These are phyloP conservation scores for Meloidogyne exigua DNA, from an alignment of 1,140 invertebrate species.

Conservation along the genomic window DNA sequence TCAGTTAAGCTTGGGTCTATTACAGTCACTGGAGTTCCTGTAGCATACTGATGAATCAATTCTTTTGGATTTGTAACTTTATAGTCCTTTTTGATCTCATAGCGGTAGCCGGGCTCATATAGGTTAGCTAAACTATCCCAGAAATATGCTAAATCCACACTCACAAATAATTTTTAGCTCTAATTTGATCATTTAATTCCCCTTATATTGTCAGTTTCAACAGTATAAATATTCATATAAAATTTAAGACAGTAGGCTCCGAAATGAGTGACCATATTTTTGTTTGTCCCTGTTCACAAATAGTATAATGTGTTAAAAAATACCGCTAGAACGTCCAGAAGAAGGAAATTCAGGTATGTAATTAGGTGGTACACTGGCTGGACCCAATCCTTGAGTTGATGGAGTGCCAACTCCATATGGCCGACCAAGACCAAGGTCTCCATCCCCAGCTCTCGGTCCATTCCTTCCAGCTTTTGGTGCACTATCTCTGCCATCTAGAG, in stretches of 20 bases:
- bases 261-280: too few relatives aligned
- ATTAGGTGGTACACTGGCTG: constrained; percentile 38
- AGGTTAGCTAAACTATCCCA: constrained; percentile 42
- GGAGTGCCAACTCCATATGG: constrained; percentile 11
- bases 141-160: constrained; percentile 17
- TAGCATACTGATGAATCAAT: constrained; percentile 61
- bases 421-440: constrained; percentile 27
- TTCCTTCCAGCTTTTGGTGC: not conserved
- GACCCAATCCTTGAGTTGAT: constrained; percentile 29
- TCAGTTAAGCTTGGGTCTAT: constrained; percentile 47
- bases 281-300: not conserved
- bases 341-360: constrained; percentile 33
- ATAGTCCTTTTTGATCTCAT: constrained; percentile 57
- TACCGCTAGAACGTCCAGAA: constrained; percentile 49
- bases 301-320: not conserved
- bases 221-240: too few relatives aligned
- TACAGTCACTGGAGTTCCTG: constrained; percentile 51
- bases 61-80: constrained; percentile 58
- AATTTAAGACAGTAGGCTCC: too few relatives aligned
- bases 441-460: not conserved
- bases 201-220: too few relatives aligned
- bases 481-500: not conserved
- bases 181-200: too few relatives aligned
- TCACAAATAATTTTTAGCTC: too few relatives aligned
- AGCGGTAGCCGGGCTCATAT: constrained; percentile 46